Conservation (phyloP, 2,113 vertebrate genomes). For the Craseonycteris thonglongyai region DNA sequence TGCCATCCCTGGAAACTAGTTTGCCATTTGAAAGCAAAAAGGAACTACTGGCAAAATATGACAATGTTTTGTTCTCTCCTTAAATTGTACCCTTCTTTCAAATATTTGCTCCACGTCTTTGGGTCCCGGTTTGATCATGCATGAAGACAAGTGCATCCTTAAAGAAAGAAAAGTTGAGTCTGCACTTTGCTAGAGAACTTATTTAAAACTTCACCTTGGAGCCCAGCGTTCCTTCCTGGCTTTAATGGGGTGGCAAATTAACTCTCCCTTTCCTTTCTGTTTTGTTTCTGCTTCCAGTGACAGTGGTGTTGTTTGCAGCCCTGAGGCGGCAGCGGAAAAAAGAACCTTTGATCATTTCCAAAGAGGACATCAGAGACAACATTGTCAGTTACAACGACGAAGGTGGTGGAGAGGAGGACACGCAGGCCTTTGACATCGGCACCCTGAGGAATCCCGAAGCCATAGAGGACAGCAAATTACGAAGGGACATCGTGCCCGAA, state of each 20-base stretch:
- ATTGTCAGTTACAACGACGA: conserved; percentile 98
- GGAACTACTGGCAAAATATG: conserved; percentile 25
- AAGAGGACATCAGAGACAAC: conserved; percentile 97
- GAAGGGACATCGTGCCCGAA: conserved; percentile 93
- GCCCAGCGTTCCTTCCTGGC: not conserved
- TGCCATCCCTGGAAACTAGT: conserved; percentile 18
- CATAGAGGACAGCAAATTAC: conserved; percentile 91
- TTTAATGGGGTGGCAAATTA: conserved; percentile 65
- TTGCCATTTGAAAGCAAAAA: conserved; percentile 24
- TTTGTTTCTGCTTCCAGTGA: conserved; percentile 83
- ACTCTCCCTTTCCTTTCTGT: conserved; percentile 37
- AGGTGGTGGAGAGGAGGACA: conserved; percentile 97
- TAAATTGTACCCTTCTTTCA: conserved; percentile 38
- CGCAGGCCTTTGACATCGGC: conserved; percentile 96
- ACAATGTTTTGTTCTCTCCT: conserved; percentile 25
- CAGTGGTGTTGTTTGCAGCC: conserved; percentile 93
- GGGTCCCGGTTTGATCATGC: not conserved
- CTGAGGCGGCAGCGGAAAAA: conserved; percentile 93
- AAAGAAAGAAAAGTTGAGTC: not conserved
- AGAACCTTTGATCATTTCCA: conserved; percentile 97
- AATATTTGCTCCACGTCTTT: not conserved
- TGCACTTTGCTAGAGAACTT: conserved; percentile 50
- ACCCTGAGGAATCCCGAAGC: conserved; percentile 94
- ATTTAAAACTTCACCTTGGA: not conserved
- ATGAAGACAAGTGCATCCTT: not conserved